phyloP scores from a whole-genome alignment of 2,797 vertebrate species.

The Pygocentrus nattereri region DNA sequence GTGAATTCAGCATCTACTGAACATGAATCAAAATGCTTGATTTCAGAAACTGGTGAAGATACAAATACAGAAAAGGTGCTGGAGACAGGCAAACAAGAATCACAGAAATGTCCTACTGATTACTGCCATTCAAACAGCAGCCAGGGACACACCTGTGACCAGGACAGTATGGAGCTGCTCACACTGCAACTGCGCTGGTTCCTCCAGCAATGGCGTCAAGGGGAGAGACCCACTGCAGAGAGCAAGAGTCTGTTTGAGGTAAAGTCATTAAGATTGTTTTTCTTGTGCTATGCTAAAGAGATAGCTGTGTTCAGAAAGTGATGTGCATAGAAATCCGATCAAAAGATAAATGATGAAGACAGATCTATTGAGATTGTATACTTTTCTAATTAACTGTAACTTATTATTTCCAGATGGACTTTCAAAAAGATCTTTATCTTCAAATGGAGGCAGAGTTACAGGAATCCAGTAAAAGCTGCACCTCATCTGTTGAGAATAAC shows the following conservation, averaged over 20 bases:
- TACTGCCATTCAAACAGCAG: not conserved
- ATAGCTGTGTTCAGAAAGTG: not conserved
- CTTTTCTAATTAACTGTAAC: not conserved
- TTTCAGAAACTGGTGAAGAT: constrained; percentile 54
- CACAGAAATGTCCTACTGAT: constrained; percentile 41
- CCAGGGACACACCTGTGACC: constrained; percentile 67
- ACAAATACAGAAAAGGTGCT: constrained; percentile 49
- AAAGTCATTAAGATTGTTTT: constrained; percentile 33
- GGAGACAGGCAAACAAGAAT: constrained; percentile 56
- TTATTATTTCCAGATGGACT: constrained; percentile 75
- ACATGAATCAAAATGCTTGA: constrained; percentile 10
- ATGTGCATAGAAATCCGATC: not conserved
- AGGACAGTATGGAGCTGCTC: constrained; percentile 86
- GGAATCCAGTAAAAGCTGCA: constrained; percentile 74
- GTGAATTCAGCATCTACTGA: constrained; percentile 54
- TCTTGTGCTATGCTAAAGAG: not conserved
- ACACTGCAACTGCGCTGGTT: constrained; percentile 92
- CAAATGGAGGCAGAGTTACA: constrained; percentile 83
- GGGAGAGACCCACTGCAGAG: constrained; percentile 79
- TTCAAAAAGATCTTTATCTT: constrained; percentile 84
- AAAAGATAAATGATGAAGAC: not conserved
- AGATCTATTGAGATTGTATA: not conserved
- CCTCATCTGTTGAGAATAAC: constrained; percentile 2
- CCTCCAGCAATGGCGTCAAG: constrained; percentile 88
- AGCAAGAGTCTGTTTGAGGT: constrained; percentile 87